phyloP scores from a whole-genome alignment of 2,888 invertebrate species.

The Hipparchia sbordonii region DNA sequence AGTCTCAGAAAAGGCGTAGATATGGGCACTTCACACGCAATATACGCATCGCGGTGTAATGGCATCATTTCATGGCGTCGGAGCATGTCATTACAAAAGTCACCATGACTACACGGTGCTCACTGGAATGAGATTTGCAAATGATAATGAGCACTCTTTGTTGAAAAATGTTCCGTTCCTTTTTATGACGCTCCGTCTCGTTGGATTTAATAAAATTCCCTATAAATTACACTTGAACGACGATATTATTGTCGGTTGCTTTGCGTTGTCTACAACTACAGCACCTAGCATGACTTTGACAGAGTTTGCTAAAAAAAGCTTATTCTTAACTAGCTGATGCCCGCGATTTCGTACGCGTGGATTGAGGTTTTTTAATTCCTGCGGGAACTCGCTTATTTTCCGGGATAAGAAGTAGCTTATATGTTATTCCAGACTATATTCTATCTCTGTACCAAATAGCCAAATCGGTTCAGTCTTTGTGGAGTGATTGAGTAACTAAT shows the following conservation, averaged over 20 bases:
- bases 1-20: conserved; percentile 3
- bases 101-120: conserved; percentile 63
- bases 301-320: background rate
- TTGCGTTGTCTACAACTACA: conserved; percentile 1
- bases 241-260: conserved; percentile 17
- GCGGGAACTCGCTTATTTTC: too few species aligned
- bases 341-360: too few species aligned
- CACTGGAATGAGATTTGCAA: conserved; percentile 62
- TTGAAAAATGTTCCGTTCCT: conserved; percentile 50
- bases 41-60: conserved; percentile 69
- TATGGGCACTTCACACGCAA: conserved; percentile 47
- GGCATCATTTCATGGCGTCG: conserved; percentile 67
- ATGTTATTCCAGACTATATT: too few species aligned
- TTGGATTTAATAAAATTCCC: conserved; percentile 29
- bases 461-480: too few species aligned
- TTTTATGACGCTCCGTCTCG: conserved; percentile 32
- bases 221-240: conserved; percentile 23
- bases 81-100: conserved; percentile 68
- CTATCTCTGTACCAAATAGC: too few species aligned
- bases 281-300: background rate
- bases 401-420: too few species aligned
- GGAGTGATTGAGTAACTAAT: too few species aligned
- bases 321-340: background rate
- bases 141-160: conserved; percentile 58
- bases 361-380: too few species aligned